Base-by-base conservation (phyloP, 2,888 invertebrate species). In the Melipona bicolor region DNA sequence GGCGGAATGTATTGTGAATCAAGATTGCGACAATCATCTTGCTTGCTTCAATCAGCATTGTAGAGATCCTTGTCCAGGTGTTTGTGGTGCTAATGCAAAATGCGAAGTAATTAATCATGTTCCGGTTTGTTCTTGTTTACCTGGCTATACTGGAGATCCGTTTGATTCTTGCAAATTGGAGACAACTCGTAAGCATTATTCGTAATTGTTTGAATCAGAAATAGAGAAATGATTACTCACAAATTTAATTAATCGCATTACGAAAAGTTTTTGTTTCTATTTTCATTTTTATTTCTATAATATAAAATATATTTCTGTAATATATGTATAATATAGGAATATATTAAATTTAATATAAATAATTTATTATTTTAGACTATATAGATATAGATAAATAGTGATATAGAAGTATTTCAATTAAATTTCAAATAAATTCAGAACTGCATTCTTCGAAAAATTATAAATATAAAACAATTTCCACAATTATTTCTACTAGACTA, bases 41-140 rank as follows among this genome's bases (percentile, higher is more conserved):
- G 97, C 98, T 59, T 98, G 98, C 93, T 95, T 98, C 68, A 97
- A 97, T 79, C 97, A 97, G 91, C 97, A 98, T 93, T 98, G 98
- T 89, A 96, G 98, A 90, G 97, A 98, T 95, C 98, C 98, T 11
- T 98, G 98, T 91, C 97, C 96, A 84, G 98, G 98, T 77, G 96
- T 97, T 74, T 98, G 98, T 92, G 98, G 98, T 6, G 94, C 96
- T 0, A 97, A 98, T 91, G 97, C 98, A 15, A 97, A 97, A 94
- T 98, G 98, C 92, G 95, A 96, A 54, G 98, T 98, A 0, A 96
- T 97, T 4, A 97, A 97, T 92, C 98, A 98, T 91, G 95, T 98
- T 81, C 98, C 98, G 27, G 96, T 97, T 13, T 98, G 98, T 92
- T 96, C 97, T 61, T 98, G 98, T 91, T 95, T 96, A 52, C 96